Evolutionary conservation across 2,797 vertebrate species (phyloP), one percentile per base, ranked within the genome.

Genomic region (Danio choprae): DNA sequence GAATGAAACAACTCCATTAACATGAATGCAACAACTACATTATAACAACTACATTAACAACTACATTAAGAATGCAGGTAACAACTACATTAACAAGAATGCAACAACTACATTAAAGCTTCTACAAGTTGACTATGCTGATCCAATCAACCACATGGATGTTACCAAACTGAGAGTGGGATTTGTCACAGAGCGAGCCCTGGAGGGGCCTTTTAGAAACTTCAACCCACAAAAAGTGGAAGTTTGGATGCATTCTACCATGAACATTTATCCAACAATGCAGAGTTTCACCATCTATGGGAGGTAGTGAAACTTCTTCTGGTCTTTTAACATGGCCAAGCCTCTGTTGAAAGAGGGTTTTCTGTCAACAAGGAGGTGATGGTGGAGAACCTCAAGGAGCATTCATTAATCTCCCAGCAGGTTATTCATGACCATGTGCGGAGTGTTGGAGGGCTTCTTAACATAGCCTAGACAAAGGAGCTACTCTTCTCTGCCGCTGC

Each of bases 221-320:
- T 82, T 80, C 77, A 84, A 46, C 41, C 77, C 63, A 74, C 63
- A 74, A 4, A 82, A 70, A 82, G 67, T 74, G 77, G 38, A 63
- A 70, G 64, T 1, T 84, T 82, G 76, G 72, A 80, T 82, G 73
- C 38, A 71, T 82, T 81, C n/a, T 75, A 75, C 64, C 85, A 82
- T 65, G 77, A 84, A 74, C 41, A 5, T 62, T 84, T 81, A 69
- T 51, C 29, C 29, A 29, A 29, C 29, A 29, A 29, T 29, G 29
- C 29, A 29, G 29, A 1, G 3, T 29, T 29, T 29, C 29, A 3
- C 29, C 29, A 3, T 29, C 3, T 29, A 29, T 29, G 1, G 1
- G 1, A 29, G 3, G 29, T 29, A 29, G 29, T 29, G 29, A 29
- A 29, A 29, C 29, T 29, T 29, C 29, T 29, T 29, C 48, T 51